phyloP scores from a whole-genome alignment of 1,140 invertebrate species.

The Papilio machaon region DNA sequence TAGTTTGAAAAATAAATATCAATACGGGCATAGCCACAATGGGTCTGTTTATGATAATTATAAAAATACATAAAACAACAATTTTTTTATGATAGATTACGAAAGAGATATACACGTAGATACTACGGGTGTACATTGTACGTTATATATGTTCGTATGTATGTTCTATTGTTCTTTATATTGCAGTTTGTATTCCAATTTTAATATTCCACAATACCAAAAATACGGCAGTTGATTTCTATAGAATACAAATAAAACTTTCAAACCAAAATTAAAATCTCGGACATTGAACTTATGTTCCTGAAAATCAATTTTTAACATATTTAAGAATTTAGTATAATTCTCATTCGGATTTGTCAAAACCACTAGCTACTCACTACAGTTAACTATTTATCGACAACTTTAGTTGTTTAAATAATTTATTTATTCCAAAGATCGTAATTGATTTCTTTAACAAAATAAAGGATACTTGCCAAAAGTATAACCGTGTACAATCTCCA shows the following conservation, averaged over 20 bases:
- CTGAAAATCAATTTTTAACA: not conserved
- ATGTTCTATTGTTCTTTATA: not conserved
- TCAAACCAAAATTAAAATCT: not conserved
- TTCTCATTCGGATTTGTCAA: not conserved
- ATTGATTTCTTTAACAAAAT: too few relatives aligned
- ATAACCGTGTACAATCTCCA: not conserved
- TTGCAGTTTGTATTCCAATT: not conserved
- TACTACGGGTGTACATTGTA: not conserved
- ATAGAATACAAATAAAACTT: not conserved
- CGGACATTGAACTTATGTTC: not conserved
- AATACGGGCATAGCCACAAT: too few relatives aligned
- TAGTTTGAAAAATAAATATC: too few relatives aligned
- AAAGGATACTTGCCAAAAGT: not conserved
- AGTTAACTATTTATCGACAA: too few relatives aligned
- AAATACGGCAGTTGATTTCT: not conserved
- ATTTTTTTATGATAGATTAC: not conserved
- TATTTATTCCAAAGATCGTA: too few relatives aligned
- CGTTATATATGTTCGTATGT: not conserved
- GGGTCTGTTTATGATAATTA: not conserved
- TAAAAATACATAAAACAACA: not conserved
- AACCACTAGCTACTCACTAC: too few relatives aligned
- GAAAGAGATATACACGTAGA: not conserved
- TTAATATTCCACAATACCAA: constrained; percentile 9
- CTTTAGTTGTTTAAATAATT: too few relatives aligned
- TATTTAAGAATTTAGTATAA: not conserved